phyloP scores from a whole-genome alignment of 2,113 vertebrate species.

The Etia nguti region DNA sequence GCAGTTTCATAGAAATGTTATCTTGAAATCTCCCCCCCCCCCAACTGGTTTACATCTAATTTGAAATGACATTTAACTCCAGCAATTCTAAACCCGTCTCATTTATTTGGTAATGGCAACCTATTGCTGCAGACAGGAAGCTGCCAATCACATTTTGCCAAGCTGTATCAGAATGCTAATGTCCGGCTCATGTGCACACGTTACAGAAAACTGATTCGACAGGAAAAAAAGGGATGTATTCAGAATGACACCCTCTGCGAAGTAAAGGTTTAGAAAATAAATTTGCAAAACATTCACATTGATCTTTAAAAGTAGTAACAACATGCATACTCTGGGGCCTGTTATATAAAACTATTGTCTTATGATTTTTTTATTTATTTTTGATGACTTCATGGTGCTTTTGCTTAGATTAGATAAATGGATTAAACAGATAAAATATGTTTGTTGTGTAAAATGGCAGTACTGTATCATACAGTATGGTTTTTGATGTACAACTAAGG shows the following conservation, averaged over 20 bases:
- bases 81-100: background rate
- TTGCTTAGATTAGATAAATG: background rate
- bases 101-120: background rate
- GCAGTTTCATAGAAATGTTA: background rate
- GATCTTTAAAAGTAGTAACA: background rate
- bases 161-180: background rate
- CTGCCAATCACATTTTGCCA: background rate
- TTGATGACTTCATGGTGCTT: background rate
- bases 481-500: background rate
- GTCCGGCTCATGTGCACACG: background rate
- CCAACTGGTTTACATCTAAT: background rate
- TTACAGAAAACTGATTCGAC: background rate
- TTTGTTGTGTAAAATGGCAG: background rate
- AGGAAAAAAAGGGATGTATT: background rate
- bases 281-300: background rate
- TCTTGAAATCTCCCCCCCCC: background rate
- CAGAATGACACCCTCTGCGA: background rate
- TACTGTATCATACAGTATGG: background rate
- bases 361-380: fast-evolving
- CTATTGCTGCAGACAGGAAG: background rate
- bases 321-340: background rate
- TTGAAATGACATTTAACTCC: background rate
- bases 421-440: background rate
- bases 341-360: background rate
- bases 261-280: background rate